Base-by-base conservation (phyloP, 2,888 invertebrate genomes). In the Drosophila suboccidentalis region DNA sequence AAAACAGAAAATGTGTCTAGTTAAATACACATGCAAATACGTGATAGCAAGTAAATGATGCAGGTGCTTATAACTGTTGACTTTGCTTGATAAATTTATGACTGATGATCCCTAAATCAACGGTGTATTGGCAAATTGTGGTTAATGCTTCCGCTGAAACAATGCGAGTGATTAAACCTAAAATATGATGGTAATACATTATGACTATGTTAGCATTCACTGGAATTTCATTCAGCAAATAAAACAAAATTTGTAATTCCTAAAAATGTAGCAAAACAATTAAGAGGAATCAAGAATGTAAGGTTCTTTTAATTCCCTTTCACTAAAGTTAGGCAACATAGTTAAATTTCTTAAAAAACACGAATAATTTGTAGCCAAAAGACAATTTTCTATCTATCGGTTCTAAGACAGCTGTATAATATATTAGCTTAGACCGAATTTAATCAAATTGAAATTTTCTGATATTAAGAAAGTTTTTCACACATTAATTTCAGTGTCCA, bases 31-130 rank as follows among this genome's bases (percentile, higher is more conserved):
- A 55, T 55, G 55, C 38, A 60, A 59, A 29, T 55, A 58, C 22
- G 4, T 17, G 76, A 57, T 71, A 55, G 19, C 50, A 68, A 3
- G 15, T 9, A 17, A 17, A 41, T 41, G 10, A 17, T 19, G 36
- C 78, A 63, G 59, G 44, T 50, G 57, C 34, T 46, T 41, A 29
- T 9, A 54, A 13, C 54, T 61, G 55, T 60, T 59, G 57, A 62
- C 46, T 44, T 51, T 47, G n/a, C 13, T 54, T 43, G 58, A 32
- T 43, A 65, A 54, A 57, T 64, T 51, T 73, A 47, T 51, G 19
- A 15, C 15, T 43, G 22, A 11, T 22, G 26, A 64, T 58, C 41
- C 63, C 34, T 54, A 38, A 57, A 39, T 29, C 13, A 57, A 60
- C 10, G 0, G 0, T 22, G 50, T 36, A 55, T 32, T 32, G 32